Base-by-base conservation (phyloP, 1,140 invertebrate genomes). In the Sminthurinus signatus region DNA sequence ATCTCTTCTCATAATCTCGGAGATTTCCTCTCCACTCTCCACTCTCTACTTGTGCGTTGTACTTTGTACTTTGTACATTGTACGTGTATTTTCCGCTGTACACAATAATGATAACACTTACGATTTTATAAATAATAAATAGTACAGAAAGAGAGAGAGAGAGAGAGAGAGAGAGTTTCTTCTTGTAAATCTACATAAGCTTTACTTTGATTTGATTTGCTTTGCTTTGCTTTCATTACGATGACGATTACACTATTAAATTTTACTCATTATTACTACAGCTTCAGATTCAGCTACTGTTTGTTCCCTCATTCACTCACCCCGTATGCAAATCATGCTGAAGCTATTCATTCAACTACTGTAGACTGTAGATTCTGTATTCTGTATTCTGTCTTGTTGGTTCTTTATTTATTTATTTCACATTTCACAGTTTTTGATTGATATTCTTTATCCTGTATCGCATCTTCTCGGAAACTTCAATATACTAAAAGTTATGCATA, bases 391-490 rank as follows among this genome's bases (percentile, higher is more conserved):
- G n/a, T n/a, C n/a, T n/a, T n/a, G n/a, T n/a, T n/a, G n/a, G n/a
- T n/a, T n/a, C n/a, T n/a, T n/a, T n/a, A n/a, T n/a, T n/a, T n/a
- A n/a, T 62, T 52, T 52, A 32, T 31, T 56, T 63, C 61, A 43
- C 50, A 54, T 51, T 54, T 8, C 23, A 52, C 25, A 52, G 25
- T 50, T 50, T 64, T 64, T 64, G 62, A 64, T 64, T 64, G 62
- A 64, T 64, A 64, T 64, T 64, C 62, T 58, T 58, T 64, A 62
- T n/a, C n/a, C n/a, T n/a, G n/a, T n/a, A n/a, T n/a, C n/a, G n/a
- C n/a, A n/a, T 62, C 32, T 63, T 44, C 10, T 36, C 19, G 19
- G 31, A 56, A 56, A 56, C 27, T 56, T 56, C 21, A 10, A 28
- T 36, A 36, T n/a, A 32, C 5, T 10, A 12, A 10, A 12, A n/a